These are phyloP conservation scores for Clarias fuscus DNA, from an alignment of 2,797 vertebrate genomes.

Conservation along the genomic window DNA sequence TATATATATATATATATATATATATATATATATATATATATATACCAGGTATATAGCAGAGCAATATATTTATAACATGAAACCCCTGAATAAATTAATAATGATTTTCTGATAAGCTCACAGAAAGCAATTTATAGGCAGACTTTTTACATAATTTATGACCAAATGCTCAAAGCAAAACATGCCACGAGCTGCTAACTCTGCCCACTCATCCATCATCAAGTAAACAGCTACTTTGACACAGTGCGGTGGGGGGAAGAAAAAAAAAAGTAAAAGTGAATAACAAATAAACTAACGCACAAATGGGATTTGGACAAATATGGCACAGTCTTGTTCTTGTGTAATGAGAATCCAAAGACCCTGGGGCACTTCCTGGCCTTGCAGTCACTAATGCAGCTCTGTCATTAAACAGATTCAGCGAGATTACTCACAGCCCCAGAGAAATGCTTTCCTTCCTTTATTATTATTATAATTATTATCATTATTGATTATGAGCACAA, in stretches of 20 bases:
- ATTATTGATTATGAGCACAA: slow-evolving; percentile 48
- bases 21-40: too few relatives aligned
- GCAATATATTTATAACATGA: slow-evolving; percentile 11
- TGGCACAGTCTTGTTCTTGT: slow-evolving; percentile 25
- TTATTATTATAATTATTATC: slow-evolving; percentile 54
- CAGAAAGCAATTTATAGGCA: not conserved
- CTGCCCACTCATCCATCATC: slow-evolving; percentile 14
- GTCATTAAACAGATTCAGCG: slow-evolving; percentile 44
- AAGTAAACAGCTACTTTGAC: slow-evolving; percentile 29
- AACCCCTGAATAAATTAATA: not conserved
- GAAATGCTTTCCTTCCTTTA: slow-evolving; percentile 40
- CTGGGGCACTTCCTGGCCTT: slow-evolving; percentile 20
- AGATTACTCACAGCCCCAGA: slow-evolving; percentile 41
- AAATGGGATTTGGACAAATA: slow-evolving; percentile 39
- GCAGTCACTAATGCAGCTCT: slow-evolving; percentile 28
- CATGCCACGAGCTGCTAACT: slow-evolving; percentile 23
- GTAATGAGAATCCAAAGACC: slow-evolving; percentile 44
- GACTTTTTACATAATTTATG: slow-evolving; percentile 26
- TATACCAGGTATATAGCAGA: not conserved
- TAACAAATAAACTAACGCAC: slow-evolving; percentile 21
- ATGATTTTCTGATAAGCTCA: slow-evolving; percentile 9
- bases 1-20: too few relatives aligned
- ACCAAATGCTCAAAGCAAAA: slow-evolving; percentile 23
- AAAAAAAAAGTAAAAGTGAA: slow-evolving; percentile 10
- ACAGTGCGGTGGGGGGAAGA: not conserved